phyloP scores from a whole-genome alignment of 2,113 vertebrate genomes.

The Aegotheles bennettii region DNA sequence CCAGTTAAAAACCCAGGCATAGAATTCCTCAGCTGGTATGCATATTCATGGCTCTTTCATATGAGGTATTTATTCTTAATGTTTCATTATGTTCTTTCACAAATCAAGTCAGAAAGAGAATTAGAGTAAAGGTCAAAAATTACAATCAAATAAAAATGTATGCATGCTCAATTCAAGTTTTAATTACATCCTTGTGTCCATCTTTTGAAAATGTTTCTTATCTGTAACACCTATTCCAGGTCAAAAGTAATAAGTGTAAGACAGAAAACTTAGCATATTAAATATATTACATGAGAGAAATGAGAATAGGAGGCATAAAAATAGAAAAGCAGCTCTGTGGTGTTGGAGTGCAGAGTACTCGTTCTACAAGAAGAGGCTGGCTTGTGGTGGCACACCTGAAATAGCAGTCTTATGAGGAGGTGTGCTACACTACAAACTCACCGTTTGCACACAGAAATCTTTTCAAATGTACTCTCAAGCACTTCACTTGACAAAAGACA shows the following conservation, averaged over 20 bases:
- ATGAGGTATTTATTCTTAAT: background rate
- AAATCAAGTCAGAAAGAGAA: background rate
- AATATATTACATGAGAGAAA: background rate
- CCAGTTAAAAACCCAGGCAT: background rate
- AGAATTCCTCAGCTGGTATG: background rate
- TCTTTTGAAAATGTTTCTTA: background rate
- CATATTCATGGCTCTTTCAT: background rate
- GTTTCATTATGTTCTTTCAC: background rate
- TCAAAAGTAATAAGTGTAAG: background rate
- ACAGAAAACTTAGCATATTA: background rate
- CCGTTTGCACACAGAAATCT: background rate
- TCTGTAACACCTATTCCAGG: background rate
- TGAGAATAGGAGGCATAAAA: accelerated
- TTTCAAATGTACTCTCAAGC: background rate
- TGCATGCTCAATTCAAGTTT: background rate
- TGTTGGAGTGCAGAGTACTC: background rate
- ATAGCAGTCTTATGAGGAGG: background rate
- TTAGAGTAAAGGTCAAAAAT: background rate
- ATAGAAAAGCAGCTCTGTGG: background rate
- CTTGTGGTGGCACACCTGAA: background rate
- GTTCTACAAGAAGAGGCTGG: background rate
- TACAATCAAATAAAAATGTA: background rate
- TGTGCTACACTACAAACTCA: background rate
- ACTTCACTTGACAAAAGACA: background rate
- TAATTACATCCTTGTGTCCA: background rate